phyloP scores from a whole-genome alignment of 2,888 invertebrate species.

The Drosophila neoperkinsi region DNA sequence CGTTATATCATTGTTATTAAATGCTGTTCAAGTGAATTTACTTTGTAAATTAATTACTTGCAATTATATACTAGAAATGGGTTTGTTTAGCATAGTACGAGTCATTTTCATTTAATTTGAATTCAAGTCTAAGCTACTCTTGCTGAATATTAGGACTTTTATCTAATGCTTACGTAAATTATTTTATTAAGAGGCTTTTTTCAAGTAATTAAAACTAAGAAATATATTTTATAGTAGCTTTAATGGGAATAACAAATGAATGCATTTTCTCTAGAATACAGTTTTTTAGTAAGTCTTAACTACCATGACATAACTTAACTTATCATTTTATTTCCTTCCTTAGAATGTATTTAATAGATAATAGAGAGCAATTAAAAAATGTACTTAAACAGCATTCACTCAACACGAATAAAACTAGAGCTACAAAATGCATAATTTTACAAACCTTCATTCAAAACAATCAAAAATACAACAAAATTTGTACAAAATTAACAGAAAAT shows the following conservation, averaged over 20 bases:
- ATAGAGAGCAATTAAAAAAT: neutral
- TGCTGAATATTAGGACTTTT: neutral
- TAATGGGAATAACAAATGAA: neutral
- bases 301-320: neutral
- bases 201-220: neutral
- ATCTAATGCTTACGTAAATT: neutral
- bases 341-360: neutral
- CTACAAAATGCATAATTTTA: conserved; percentile 3
- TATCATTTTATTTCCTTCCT: neutral
- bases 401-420: neutral
- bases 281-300: neutral
- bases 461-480: neutral
- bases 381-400: neutral
- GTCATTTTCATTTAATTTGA: neutral
- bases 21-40: neutral
- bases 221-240: neutral
- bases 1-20: neutral
- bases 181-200: no score
- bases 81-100: neutral
- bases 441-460: conserved; percentile 3
- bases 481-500: conserved; percentile 3
- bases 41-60: conserved; percentile 7
- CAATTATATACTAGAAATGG: neutral
- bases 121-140: neutral
- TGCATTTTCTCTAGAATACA: neutral